Evolutionary conservation across 2,888 invertebrate genomes (phyloP).

Genomic region (Eupelmus urozonus): DNA sequence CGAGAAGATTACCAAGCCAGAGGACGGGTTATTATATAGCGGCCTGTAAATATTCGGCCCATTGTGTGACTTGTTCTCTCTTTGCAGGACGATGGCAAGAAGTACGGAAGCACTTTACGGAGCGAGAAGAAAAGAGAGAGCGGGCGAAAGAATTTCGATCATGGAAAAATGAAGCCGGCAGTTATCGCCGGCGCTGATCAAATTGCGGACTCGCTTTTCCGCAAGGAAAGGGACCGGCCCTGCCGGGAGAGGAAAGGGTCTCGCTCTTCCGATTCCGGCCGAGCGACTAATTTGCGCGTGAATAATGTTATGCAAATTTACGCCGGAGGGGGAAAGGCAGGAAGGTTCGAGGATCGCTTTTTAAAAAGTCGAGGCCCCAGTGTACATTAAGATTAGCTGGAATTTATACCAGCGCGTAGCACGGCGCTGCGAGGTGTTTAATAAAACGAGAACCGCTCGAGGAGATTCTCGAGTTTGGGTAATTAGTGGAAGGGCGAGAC

Average conservation of each 20-base stretch:
- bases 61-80: conserved; percentile 6
- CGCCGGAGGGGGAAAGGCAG: neutral
- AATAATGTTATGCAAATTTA: conserved; percentile 7
- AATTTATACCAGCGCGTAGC: neutral
- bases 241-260: too few relatives aligned
- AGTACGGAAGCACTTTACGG: neutral
- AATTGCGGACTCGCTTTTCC: conserved; percentile 14
- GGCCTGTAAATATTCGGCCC: conserved; percentile 20
- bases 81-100: neutral
- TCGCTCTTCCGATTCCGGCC: neutral
- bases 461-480: too few relatives aligned
- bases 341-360: neutral
- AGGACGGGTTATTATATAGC: conserved; percentile 35
- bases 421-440: neutral
- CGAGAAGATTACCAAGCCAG: conserved; percentile 5
- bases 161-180: neutral
- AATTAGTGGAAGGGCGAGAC: too few relatives aligned
- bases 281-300: conserved; percentile 16
- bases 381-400: neutral
- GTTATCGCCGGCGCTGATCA: neutral
- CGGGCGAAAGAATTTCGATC: conserved; percentile 12
- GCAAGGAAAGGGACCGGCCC: neutral
- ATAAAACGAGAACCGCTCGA: neutral
- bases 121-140: neutral
- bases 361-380: neutral